These are phyloP conservation scores for Ciconia nigra DNA, from an alignment of 2,797 vertebrate species.

Conservation along the genomic window DNA sequence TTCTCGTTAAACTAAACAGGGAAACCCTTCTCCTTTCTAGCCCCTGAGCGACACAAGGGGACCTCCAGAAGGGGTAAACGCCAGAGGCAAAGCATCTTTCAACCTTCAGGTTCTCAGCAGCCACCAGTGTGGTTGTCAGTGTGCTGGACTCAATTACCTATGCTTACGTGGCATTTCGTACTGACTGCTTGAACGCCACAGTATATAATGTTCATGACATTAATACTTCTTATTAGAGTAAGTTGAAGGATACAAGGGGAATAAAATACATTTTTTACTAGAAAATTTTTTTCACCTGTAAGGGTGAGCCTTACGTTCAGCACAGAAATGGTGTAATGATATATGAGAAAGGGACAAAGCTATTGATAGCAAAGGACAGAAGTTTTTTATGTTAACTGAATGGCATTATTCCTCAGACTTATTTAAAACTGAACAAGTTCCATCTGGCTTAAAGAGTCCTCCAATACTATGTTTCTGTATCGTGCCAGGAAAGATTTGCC, in stretches of 20 bases:
- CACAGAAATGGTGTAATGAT: background rate
- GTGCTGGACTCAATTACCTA: background rate
- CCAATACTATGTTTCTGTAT: background rate
- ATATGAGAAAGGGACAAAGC: background rate
- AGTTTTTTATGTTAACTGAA: background rate
- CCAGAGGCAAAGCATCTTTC: background rate
- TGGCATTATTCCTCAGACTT: background rate
- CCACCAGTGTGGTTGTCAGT: background rate
- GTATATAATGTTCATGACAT: background rate
- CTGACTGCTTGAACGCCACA: background rate
- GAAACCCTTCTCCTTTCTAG: background rate
- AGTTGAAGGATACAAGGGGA: background rate
- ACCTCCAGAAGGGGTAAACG: background rate
- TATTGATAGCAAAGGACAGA: background rate
- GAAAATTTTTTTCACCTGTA: background rate
- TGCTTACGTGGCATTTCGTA: background rate
- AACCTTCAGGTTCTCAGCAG: background rate
- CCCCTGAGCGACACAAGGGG: accelerated
- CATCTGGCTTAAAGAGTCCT: background rate
- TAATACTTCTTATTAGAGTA: background rate
- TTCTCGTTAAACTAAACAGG: background rate
- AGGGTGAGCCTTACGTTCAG: background rate
- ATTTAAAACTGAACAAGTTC: background rate
- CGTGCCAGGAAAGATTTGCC: background rate
- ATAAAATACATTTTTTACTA: background rate